Evolutionary conservation across 2,888 invertebrate genomes (phyloP), one percentile per base, ranked within the genome.

Genomic region (Electrophaes corylata): DNA sequence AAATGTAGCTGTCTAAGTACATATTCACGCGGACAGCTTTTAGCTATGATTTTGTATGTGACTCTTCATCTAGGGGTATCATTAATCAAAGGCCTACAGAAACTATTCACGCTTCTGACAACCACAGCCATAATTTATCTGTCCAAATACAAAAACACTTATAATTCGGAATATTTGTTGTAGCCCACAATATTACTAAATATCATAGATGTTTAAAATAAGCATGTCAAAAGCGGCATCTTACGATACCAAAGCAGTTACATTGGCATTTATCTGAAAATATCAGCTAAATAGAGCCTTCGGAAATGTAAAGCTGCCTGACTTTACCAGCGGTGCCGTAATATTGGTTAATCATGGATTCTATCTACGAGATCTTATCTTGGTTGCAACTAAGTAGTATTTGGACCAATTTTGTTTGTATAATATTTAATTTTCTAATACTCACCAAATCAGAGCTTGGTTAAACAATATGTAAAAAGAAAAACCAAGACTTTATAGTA

Each of bases 221-320:
- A 26, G 47, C 47, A 14, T 48, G 23, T 37, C 47, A 48, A 39
- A 48, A 48, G 19, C 8, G 14, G 11, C 26, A 23, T 14, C 11
- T n/a, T 23, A 39, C 39, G 16, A 29, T 49, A 18, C 44, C 29
- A 33, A 44, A 19, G 8, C 18, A n/a, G 14, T n/a, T 43, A 26
- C 14, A 18, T 46, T 18, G n/a, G 40, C 29, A 31, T 41, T 40
- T 40, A 40, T 31, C 40, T 39, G 33, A 26, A 51, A 45, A 51
- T 16, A 44, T 26, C 31, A 35, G 3, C 18, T 46, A 55, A 44
- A 56, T 49, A 29, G 55, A 56, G 31, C 49, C 49, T 56, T 49
- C 56, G 49, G 56, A 49, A 56, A 45, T 23, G 49, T 47, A 23
- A 29, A 40, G 39, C 19, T 35, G 44, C 39, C 23, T 41, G n/a